Evolutionary conservation across 2,113 vertebrate species (phyloP).

Genomic region (Esox niger): DNA sequence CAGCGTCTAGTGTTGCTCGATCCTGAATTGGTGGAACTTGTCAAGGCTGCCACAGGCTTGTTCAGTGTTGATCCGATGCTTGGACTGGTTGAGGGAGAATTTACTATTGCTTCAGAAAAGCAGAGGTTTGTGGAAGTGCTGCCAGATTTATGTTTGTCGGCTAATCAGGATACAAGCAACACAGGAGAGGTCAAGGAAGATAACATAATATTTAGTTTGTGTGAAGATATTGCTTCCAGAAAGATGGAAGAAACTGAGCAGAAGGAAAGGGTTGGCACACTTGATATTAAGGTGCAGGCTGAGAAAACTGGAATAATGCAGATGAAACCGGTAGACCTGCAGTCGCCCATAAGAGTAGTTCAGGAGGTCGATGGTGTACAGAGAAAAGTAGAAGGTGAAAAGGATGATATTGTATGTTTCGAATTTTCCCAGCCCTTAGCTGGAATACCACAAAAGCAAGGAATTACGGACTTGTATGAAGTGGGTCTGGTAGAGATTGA

Average conservation of each 20-base stretch:
- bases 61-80: slow-evolving; percentile 5
- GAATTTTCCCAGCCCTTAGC: slow-evolving; percentile 12
- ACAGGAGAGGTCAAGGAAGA: slow-evolving; percentile 8
- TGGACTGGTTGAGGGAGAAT: slow-evolving; percentile 3
- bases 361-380: neutral
- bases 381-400: slow-evolving; percentile 5
- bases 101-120: slow-evolving; percentile 7
- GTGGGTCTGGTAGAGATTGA: slow-evolving; percentile 1
- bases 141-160: slow-evolving; percentile 4
- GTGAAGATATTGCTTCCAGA: neutral
- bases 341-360: slow-evolving; percentile 1
- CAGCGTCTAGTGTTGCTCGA: slow-evolving; percentile 83
- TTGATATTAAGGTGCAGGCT: slow-evolving; percentile 3
- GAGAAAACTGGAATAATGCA: slow-evolving; percentile 3
- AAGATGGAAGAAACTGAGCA: neutral
- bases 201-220: slow-evolving; percentile 4
- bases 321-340: neutral
- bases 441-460: neutral
- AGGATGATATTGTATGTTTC: neutral
- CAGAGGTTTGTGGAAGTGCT: slow-evolving; percentile 3
- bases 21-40: slow-evolving; percentile 61
- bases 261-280: slow-evolving; percentile 1
- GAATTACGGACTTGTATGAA: neutral
- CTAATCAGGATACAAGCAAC: slow-evolving; percentile 18
- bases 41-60: slow-evolving; percentile 34